Conservation (phyloP, 2,888 invertebrate genomes). For the Dryobota labecula region DNA sequence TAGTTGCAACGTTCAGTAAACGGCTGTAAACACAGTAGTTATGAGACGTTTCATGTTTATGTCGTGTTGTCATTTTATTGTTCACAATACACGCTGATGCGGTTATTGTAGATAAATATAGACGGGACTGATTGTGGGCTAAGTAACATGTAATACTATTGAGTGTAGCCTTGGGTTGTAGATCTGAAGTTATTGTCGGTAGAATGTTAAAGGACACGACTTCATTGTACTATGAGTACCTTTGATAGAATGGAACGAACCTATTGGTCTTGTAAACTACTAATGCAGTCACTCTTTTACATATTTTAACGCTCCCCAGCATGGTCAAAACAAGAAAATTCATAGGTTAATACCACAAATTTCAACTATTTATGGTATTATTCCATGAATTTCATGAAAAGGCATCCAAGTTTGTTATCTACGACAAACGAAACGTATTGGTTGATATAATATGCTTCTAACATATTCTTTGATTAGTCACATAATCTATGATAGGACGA, state of each 20-base stretch:
- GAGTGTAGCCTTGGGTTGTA: slow-evolving; percentile 21
- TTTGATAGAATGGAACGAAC: neutral
- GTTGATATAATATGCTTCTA: neutral
- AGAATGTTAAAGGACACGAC: neutral
- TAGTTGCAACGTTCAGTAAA: neutral
- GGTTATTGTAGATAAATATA: slow-evolving; percentile 35
- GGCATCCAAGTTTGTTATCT: neutral
- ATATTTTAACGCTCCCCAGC: neutral
- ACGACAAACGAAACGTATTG: neutral
- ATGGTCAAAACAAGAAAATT: neutral
- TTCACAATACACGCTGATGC: slow-evolving; percentile 25
- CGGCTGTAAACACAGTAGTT: slow-evolving; percentile 31
- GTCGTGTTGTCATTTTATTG: slow-evolving; percentile 30
- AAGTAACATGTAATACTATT: slow-evolving; percentile 9
- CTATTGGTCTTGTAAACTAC: neutral
- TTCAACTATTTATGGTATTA: neutral
- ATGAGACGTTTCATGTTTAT: slow-evolving; percentile 22
- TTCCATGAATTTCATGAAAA: too few relatives aligned
- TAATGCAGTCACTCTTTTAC: neutral
- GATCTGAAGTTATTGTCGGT: neutral
- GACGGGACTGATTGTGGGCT: neutral
- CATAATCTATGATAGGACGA: neutral
- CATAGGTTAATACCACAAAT: too few relatives aligned
- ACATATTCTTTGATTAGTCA: neutral
- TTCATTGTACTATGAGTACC: too few relatives aligned